These are phyloP conservation scores for Gnatocerus cornutus DNA, from an alignment of 2,888 invertebrate genomes.

Conservation along the genomic window DNA sequence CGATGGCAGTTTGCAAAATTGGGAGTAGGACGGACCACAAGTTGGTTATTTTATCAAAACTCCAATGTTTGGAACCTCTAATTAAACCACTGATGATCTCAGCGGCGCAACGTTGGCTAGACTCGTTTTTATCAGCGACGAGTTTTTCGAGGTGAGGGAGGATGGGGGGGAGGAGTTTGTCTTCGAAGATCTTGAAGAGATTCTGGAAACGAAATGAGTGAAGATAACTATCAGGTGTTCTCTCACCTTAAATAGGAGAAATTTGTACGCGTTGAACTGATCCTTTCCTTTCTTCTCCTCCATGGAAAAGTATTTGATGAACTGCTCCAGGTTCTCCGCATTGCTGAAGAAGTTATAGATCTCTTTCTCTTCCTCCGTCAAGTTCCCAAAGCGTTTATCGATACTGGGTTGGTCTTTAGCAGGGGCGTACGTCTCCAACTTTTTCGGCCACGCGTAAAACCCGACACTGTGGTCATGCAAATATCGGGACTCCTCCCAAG, in stretches of 20 bases:
- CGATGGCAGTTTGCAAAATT: conserved; percentile 77
- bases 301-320: conserved; percentile 82
- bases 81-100: conserved; percentile 87
- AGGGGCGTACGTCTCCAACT: conserved; percentile 79
- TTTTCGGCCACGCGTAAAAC: conserved; percentile 74
- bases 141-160: conserved; percentile 78
- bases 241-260: conserved; percentile 82
- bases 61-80: conserved; percentile 89
- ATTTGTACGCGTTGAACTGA: conserved; percentile 81
- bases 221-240: not conserved
- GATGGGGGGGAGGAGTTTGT: conserved; percentile 76
- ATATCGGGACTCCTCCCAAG: conserved; percentile 84
- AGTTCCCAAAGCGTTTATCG: conserved; percentile 72
- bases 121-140: conserved; percentile 81
- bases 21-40: conserved; percentile 79
- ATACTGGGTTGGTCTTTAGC: conserved; percentile 76
- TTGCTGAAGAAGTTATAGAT: conserved; percentile 81
- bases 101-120: conserved; percentile 86
- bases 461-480: conserved; percentile 79
- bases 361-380: conserved; percentile 78
- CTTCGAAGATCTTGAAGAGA: conserved; percentile 84
- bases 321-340: conserved; percentile 78
- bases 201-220: conserved; percentile 17
- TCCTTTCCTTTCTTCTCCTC: conserved; percentile 92
- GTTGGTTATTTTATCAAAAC: conserved; percentile 75